Evolutionary conservation across 2,797 vertebrate species (phyloP), one percentile per base, ranked within the genome.

Genomic region (Sebastes aleutianus): DNA sequence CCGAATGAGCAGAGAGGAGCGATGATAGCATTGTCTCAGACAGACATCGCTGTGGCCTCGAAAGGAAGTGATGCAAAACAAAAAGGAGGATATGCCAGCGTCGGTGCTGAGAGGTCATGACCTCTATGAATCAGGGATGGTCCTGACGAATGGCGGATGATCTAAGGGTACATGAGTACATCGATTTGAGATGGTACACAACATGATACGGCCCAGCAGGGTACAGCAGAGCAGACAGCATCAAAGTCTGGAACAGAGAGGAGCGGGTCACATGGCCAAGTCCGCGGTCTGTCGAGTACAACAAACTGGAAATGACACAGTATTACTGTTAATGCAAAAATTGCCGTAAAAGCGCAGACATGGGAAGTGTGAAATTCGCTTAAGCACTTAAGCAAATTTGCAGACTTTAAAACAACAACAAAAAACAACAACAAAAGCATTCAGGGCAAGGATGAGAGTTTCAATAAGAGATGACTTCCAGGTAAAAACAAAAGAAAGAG

Each of bases 401-500:
- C 34, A 71, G 29, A 78, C 76, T 78, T 74, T 50, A 64, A 69
- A 74, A 81, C 58, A 58, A 84, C 74, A 47, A 66, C 18, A 66
- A 53, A 29, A 27, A 6, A 71, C 13, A 34, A 54, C 27, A 66
- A 75, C 29, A 63, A 79, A 87, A 43, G 56, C 76, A 61, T 75
- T 43, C 8, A 8, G 74, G 70, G 68, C n/a, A 70, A 83, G 54
- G 67, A 85, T 20, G 39, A 79, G 76, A 69, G 82, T 53, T 86
- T 85, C 71, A 88, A 83, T 91, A 88, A 91, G 71, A 88, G 61
- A 92, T 88, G 87, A 85, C 87, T 92, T 86, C 84, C 84, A 88
- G 90, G 91, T 89, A 78, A 68, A 84, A 82, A 88, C 76, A 82
- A 80, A 82, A 66, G 82, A 74, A 26, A 4, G 67, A 79, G 85